phyloP scores from a whole-genome alignment of 2,888 invertebrate species.

The Nomada flava region DNA sequence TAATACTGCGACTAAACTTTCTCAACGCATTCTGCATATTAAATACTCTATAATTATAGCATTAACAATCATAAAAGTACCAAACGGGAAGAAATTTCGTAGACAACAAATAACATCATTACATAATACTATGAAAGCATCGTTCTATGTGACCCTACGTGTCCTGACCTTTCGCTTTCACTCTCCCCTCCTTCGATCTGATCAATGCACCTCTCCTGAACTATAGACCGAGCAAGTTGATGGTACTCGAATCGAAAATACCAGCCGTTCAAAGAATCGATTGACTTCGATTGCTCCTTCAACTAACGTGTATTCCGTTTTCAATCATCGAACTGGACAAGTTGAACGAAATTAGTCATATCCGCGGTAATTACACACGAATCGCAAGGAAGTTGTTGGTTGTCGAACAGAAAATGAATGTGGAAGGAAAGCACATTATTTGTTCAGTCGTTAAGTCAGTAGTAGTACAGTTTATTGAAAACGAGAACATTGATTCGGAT shows the following conservation, averaged over 20 bases:
- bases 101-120: slow-evolving; percentile 48
- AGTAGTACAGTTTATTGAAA: background rate
- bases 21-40: background rate
- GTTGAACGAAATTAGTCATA: slow-evolving; percentile 5
- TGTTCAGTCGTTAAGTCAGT: background rate
- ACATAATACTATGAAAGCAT: slow-evolving; percentile 78
- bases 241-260: slow-evolving; percentile 53
- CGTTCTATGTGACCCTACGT: slow-evolving; percentile 79
- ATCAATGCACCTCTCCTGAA: slow-evolving; percentile 62
- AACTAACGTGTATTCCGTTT: background rate
- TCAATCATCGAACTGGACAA: background rate
- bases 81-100: background rate
- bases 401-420: slow-evolving; percentile 18
- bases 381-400: slow-evolving; percentile 10
- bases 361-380: slow-evolving; percentile 12
- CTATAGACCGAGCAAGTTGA: slow-evolving; percentile 57
- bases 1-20: background rate
- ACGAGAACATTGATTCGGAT: background rate
- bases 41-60: background rate
- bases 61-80: background rate
- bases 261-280: slow-evolving; percentile 34
- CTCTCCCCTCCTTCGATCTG: slow-evolving; percentile 72
- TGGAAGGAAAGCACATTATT: slow-evolving; percentile 1
- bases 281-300: background rate
- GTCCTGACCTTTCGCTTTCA: slow-evolving; percentile 84